phyloP scores from a whole-genome alignment of 2,113 vertebrate species.

The Sander vitreus region DNA sequence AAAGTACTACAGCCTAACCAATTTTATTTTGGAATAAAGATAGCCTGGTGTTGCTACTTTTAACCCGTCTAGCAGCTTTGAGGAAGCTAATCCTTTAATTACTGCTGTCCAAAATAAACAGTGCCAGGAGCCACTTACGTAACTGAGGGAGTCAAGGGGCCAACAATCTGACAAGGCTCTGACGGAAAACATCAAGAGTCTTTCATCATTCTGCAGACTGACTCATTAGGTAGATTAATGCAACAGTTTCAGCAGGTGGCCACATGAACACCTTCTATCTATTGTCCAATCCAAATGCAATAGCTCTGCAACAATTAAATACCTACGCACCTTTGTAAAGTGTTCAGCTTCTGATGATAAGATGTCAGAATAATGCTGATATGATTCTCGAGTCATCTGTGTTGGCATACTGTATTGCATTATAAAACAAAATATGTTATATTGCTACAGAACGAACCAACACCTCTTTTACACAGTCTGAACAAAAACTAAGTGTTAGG shows the following conservation, averaged over 20 bases:
- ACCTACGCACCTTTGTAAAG: background rate
- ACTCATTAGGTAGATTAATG: background rate
- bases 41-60: slow-evolving; percentile 54
- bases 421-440: background rate
- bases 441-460: background rate
- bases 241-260: background rate
- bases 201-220: slow-evolving; percentile 3
- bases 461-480: background rate
- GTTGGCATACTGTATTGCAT: background rate
- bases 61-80: slow-evolving; percentile 54
- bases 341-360: background rate
- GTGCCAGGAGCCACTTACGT: slow-evolving; percentile 26
- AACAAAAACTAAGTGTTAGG: background rate
- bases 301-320: background rate
- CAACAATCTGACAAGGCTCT: background rate
- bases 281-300: background rate
- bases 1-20: background rate
- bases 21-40: slow-evolving; percentile 14
- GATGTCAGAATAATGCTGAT: background rate
- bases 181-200: background rate
- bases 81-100: slow-evolving; percentile 49
- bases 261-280: background rate
- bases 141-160: slow-evolving; percentile 10
- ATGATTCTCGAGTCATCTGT: background rate
- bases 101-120: slow-evolving; percentile 28